Conservation (phyloP, 2,888 invertebrate species). For the Anthophora plumipes region DNA sequence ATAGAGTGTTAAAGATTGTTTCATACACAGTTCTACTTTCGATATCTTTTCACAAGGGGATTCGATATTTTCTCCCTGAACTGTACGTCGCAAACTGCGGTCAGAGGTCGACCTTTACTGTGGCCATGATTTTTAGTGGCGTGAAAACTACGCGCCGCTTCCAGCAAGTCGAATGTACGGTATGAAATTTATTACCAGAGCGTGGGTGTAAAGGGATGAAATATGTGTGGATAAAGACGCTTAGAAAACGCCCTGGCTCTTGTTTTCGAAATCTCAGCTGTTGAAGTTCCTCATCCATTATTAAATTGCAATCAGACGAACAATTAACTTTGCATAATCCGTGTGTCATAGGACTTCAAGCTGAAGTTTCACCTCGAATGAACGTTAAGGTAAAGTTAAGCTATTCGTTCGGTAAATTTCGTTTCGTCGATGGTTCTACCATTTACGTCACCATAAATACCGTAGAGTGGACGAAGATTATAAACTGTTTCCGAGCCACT, state of each 20-base stretch:
- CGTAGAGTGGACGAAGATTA: background rate
- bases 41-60: background rate
- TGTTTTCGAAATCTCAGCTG: no score
- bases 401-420: no score
- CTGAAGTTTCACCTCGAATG: no score
- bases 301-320: no score
- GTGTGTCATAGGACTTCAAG: no score
- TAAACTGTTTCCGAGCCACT: background rate
- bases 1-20: background rate
- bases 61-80: background rate
- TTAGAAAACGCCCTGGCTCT: background rate
- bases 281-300: no score
- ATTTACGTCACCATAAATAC: no score
- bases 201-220: background rate
- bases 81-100: constrained; percentile 1
- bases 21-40: background rate
- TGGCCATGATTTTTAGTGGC: constrained; percentile 41
- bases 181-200: constrained; percentile 29
- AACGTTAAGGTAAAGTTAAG: no score
- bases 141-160: constrained; percentile 15
- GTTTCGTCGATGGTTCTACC: background rate
- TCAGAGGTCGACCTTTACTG: constrained; percentile 16
- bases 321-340: no score
- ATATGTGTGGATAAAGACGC: constrained; percentile 5
- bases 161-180: constrained; percentile 4